Evolutionary conservation across 2,113 vertebrate species (phyloP), one percentile per base, ranked within the genome.

Genomic region (Syngnathus floridae): DNA sequence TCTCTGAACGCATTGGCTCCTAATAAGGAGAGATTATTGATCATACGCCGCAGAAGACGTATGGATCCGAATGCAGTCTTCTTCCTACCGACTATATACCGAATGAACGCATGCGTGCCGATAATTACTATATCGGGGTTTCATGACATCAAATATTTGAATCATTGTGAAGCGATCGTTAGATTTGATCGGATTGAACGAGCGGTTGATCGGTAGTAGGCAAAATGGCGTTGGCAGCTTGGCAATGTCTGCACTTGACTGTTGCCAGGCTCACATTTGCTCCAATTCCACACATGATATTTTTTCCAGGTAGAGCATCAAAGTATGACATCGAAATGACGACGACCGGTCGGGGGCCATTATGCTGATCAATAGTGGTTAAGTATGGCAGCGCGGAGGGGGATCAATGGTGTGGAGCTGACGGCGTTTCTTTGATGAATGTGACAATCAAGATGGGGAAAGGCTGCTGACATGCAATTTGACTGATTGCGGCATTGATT

Each of bases 341-440:
- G 17, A 17, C 36, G 4, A n/a, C 9, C 9, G 17, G 60, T 66
- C 48, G 4, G 43, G 43, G 46, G 54, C 73, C 66, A 69, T 65
- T 67, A 69, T 2, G 4, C 75, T 13, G 57, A 71, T 80, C 76
- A 68, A 75, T 84, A 73, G 73, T 65, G 31, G 63, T 60, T 66
- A 80, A 74, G 74, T 65, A 83, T 74, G 26, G 54, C 67, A 48
- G 73, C 9, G 35, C 49, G 79, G 7, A 16, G 65, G 46, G 48
- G 16, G 66, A 86, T 88, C 79, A 75, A 71, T 85, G 61, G 67
- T 58, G 7, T 55, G 63, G 59, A 48, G 46, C 65, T 60, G 75
- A 54, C 49, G 5, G 22, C 35, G 36, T 13, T 2, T 26, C 68
- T 59, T 48, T 71, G 72, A 85, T 66, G 81, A 81, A 84, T 79